phyloP scores from a whole-genome alignment of 2,113 vertebrate species.

The Alexandromys fortis region DNA sequence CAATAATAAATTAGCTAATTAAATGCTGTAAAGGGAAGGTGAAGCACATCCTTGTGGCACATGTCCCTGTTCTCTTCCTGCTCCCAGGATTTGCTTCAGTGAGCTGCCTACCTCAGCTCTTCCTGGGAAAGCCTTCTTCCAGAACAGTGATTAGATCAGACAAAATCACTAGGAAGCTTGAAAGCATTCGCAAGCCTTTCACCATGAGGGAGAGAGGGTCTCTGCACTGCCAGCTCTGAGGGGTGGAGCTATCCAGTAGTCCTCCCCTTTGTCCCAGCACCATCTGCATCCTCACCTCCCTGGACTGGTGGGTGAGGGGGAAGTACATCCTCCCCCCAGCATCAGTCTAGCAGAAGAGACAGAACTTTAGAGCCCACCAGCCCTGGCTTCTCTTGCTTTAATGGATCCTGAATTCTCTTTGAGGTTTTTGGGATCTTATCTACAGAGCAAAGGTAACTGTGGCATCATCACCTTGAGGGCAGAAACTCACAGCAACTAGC shows the following conservation, averaged over 20 bases:
- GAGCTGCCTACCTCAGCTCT: not conserved
- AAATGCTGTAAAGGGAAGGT: not conserved
- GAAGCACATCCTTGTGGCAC: not conserved
- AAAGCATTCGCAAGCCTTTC: not conserved
- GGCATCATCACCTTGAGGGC: not conserved
- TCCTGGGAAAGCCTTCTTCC: not conserved
- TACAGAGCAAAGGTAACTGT: not conserved
- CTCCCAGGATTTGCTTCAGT: not conserved
- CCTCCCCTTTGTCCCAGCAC: not conserved
- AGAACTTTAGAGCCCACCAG: not conserved
- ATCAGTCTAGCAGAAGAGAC: not conserved
- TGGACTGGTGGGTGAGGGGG: not conserved
- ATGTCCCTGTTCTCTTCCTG: not conserved
- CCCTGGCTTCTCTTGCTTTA: not conserved
- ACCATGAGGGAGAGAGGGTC: not conserved
- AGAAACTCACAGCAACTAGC: not conserved
- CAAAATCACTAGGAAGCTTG: not conserved
- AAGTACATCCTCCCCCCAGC: not conserved
- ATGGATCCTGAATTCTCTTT: not conserved
- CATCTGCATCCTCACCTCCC: not conserved
- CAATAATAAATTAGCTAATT: not conserved
- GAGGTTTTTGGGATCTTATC: not conserved
- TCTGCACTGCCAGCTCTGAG: not conserved
- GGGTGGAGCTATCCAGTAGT: not conserved
- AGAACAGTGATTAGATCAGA: not conserved